These are phyloP conservation scores for Myopa testacea DNA, from an alignment of 2,888 invertebrate genomes.

Conservation along the genomic window DNA sequence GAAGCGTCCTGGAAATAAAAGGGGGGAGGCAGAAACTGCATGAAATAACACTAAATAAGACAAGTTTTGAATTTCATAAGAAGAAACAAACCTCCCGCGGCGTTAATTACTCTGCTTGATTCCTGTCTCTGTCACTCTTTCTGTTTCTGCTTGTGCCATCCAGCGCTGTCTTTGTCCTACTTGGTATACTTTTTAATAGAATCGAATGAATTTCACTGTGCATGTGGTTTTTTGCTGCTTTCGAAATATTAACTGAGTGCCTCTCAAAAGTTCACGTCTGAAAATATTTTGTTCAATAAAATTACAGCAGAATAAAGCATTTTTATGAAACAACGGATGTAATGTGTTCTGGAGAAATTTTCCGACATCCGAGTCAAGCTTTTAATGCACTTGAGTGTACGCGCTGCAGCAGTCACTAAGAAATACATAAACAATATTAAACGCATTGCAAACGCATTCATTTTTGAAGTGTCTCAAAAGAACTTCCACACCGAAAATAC, in stretches of 20 bases:
- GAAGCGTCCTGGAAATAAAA: not conserved
- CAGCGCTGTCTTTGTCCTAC: not conserved
- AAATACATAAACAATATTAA: not conserved
- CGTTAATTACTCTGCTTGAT: conserved; percentile 28
- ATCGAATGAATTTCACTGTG: no score
- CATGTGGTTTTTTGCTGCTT: not conserved
- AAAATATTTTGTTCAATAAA: conserved; percentile 15
- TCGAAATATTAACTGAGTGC: not conserved
- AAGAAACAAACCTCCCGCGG: conserved; percentile 32
- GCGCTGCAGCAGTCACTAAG: conserved; percentile 6
- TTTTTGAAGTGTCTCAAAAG: no score
- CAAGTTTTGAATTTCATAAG: conserved; percentile 38
- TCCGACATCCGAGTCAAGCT: not conserved
- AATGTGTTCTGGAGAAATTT: conserved; percentile 37
- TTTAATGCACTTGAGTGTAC: conserved; percentile 23
- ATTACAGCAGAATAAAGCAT: not conserved
- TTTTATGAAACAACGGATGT: conserved; percentile 37
- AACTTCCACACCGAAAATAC: no score
- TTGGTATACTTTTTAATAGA: not conserved
- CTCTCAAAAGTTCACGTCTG: conserved; percentile 18
- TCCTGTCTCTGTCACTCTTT: no score
- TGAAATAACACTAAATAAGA: conserved; percentile 26
- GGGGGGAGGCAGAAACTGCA: not conserved
- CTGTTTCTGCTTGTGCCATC: no score
- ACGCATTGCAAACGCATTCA: no score